Percentiles rank a stretch among this genome's conserved stretches.
phyloP scores from a whole-genome alignment of 2,888 invertebrate genomes.

The Hesperia comma region DNA sequence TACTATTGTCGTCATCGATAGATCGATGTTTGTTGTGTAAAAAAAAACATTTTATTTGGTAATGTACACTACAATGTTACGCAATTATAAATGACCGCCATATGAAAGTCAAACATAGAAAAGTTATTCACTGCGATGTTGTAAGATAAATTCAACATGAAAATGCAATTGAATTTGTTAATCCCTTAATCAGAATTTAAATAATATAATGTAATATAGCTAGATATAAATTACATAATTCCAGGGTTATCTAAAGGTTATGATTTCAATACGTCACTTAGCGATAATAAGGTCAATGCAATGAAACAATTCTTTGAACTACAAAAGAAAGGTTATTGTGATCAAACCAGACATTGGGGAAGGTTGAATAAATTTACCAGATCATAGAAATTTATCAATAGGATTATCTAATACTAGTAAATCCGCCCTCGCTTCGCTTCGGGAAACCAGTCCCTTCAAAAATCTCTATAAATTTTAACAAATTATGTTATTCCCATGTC shows the following conservation, averaged over 20 bases:
- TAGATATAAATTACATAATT: conserved; percentile 14
- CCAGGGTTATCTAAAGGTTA: conserved; percentile 12
- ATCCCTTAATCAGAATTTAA: conserved; percentile 5
- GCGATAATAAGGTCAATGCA: background rate
- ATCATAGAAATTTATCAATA: conserved; percentile 13
- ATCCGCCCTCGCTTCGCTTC: too few relatives aligned
- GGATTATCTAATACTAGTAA: conserved; percentile 20
- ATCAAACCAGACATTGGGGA: too few relatives aligned
- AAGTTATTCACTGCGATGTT: background rate
- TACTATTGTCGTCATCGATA: too few relatives aligned
- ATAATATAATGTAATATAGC: conserved; percentile 19
- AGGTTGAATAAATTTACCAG: too few relatives aligned
- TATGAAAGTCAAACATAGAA: conserved; percentile 27
- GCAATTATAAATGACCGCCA: conserved; percentile 22
- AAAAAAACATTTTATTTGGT: background rate
- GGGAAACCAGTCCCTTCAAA: too few relatives aligned
- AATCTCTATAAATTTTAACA: too few relatives aligned
- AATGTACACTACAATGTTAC: conserved; percentile 10
- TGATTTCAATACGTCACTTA: background rate
- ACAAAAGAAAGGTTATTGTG: too few relatives aligned
- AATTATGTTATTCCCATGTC: too few relatives aligned
- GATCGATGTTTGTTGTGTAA: too few relatives aligned
- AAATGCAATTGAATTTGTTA: conserved; percentile 21
- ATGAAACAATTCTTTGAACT: too few relatives aligned
- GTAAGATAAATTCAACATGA: conserved; percentile 21